Base-by-base conservation (phyloP, 2,797 vertebrate species). In the Rhynchonycteris naso region DNA sequence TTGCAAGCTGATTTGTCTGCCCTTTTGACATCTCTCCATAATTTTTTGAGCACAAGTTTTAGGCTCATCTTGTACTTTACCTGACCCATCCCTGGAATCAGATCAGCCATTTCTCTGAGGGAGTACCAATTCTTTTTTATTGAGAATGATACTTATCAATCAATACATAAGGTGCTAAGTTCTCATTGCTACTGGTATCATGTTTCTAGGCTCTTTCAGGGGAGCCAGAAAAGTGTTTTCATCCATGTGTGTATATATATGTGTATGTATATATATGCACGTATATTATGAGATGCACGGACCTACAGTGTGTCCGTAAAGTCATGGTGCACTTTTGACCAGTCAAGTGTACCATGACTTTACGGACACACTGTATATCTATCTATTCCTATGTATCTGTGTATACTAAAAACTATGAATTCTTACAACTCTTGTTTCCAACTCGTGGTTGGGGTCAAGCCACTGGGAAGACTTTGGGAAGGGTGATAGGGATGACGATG, bases 381-480 rank as follows among this genome's bases (percentile, higher is more conserved):
- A 12, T 30, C 9, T 47, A 30, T 63, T 61, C 43, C 58, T 30
- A 4, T 7, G 30, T n/a, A 33, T 7, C 7, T 50, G 61, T 16
- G 80, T 33, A 8, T 16, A 11, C 33, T 50, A 21, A 47, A 63
- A 43, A 63, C 43, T 7, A 3, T 47, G 43, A 82, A 33, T 30
- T 50, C 80, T 6, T 7, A 33, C 80, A 50, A n/a, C 80, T 50
- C 43, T 74, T 74, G 47, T 30, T 47, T 52, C 47, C 28, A 52
- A 9, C 7, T 8, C 0, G 2, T 26, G 8, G 59, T 21, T 14
- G 21, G 1, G 43, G 13, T 22, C 0, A 3, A 21, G 71, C 52
- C 47, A 9, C 84, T 7, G 75, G 58, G 35, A 33, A 21, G 56
- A 13, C 47, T 13, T 26, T 9, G 69, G 58, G 59, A 30, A 19